Conservation (phyloP, 1,140 invertebrate species). For the Orchesella cincta region DNA sequence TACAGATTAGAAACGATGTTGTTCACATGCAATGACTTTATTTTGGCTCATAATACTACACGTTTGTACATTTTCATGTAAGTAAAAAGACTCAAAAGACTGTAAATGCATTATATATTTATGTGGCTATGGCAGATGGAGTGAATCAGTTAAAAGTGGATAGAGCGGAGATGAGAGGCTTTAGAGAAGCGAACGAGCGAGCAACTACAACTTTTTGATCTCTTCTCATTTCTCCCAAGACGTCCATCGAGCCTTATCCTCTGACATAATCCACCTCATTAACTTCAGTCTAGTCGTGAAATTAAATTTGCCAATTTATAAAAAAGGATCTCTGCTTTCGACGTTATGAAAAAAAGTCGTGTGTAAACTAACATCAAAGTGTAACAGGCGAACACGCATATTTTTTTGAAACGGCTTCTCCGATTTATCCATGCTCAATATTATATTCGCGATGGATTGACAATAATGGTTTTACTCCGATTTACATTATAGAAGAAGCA, state of each 20-base stretch:
- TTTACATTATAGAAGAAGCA: neutral
- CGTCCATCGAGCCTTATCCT: slow-evolving; percentile 13
- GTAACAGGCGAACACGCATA: neutral
- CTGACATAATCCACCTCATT: slow-evolving; percentile 35
- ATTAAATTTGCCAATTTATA: slow-evolving; percentile 38
- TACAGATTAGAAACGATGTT: too few species aligned
- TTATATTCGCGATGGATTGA: neutral
- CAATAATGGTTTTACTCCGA: neutral
- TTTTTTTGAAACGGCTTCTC: too few species aligned
- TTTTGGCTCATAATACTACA: too few species aligned
- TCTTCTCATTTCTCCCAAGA: slow-evolving; percentile 8
- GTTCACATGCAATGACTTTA: too few species aligned
- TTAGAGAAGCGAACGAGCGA: neutral
- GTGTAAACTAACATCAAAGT: neutral
- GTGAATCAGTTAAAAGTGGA: too few species aligned
- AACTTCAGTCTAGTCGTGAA: slow-evolving; percentile 32
- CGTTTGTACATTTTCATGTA: too few species aligned
- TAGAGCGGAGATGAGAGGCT: neutral
- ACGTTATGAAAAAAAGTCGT: neutral
- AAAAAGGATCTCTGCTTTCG: neutral
- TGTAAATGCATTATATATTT: too few species aligned
- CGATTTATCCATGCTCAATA: neutral
- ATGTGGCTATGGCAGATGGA: too few species aligned
- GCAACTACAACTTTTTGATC: neutral
- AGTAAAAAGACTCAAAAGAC: too few species aligned